Percentiles rank a stretch among this genome's conserved stretches.
Evolutionary conservation across 2,888 invertebrate species (phyloP).

Genomic region (Hoplodrina blanda): DNA sequence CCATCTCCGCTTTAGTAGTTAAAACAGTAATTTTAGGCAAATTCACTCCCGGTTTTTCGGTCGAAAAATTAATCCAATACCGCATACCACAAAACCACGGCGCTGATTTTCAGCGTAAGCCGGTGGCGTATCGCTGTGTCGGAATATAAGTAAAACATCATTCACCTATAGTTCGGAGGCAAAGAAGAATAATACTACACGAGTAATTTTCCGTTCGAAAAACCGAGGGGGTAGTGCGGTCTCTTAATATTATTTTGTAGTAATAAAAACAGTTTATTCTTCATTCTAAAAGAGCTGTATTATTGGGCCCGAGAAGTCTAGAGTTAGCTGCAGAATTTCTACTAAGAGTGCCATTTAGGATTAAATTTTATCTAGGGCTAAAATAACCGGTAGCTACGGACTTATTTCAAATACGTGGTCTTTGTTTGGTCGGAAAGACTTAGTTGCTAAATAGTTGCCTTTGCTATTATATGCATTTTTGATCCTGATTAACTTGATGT

Average conservation of each 20-base stretch:
- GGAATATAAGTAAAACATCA: too few relatives aligned
- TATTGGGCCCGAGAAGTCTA: background rate
- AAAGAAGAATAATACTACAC: too few relatives aligned
- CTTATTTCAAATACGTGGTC: slow-evolving; percentile 31
- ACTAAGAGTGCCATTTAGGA: slow-evolving; percentile 11
- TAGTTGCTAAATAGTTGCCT: slow-evolving; percentile 28
- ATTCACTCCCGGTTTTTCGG: background rate
- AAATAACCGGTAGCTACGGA: slow-evolving; percentile 8
- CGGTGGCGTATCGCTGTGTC: too few relatives aligned
- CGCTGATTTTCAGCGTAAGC: too few relatives aligned
- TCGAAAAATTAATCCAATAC: too few relatives aligned
- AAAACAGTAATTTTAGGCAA: background rate
- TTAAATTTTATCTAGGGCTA: slow-evolving; percentile 24
- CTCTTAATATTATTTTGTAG: background rate
- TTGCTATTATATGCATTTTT: background rate
- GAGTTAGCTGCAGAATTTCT: slow-evolving; percentile 22
- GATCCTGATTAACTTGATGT: background rate
- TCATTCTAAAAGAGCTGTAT: background rate
- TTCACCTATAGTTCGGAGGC: too few relatives aligned
- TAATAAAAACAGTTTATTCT: background rate
- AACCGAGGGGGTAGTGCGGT: background rate
- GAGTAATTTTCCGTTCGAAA: too few relatives aligned
- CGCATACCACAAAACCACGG: too few relatives aligned
- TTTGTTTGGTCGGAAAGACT: slow-evolving; percentile 42
- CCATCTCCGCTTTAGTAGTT: too few relatives aligned